phyloP scores from a whole-genome alignment of 2,888 invertebrate genomes.

The Leptothorax acervorum region DNA sequence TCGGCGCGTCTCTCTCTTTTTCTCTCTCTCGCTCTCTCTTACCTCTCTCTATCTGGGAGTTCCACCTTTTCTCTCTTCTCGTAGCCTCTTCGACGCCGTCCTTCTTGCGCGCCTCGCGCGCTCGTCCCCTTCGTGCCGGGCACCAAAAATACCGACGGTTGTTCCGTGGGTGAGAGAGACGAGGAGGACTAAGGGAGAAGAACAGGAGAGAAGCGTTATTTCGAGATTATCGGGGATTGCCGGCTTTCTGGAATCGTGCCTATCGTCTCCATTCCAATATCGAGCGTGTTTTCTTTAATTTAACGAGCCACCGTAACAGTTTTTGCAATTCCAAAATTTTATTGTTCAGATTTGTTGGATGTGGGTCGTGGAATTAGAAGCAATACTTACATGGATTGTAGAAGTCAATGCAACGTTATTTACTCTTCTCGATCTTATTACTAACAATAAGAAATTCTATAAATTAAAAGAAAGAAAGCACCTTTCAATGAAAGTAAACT shows the following conservation, averaged over 20 bases:
- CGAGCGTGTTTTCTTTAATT: slow-evolving; percentile 48
- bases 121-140: slow-evolving; percentile 66
- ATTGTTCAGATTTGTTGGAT: background rate
- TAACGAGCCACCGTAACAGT: background rate
- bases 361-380: background rate
- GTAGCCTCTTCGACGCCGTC: slow-evolving; percentile 24
- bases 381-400: background rate
- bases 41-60: slow-evolving; percentile 48
- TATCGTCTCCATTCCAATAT: slow-evolving; percentile 72
- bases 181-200: slow-evolving; percentile 44
- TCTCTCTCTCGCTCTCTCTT: slow-evolving; percentile 25
- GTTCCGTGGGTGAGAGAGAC: slow-evolving; percentile 60
- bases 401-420: background rate
- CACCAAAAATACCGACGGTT: slow-evolving; percentile 80
- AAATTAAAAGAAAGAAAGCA: background rate
- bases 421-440: background rate
- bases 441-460: background rate
- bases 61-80: slow-evolving; percentile 27
- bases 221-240: slow-evolving; percentile 82
- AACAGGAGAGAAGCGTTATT: slow-evolving; percentile 77
- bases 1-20: slow-evolving; percentile 49
- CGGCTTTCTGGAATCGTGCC: slow-evolving; percentile 81
- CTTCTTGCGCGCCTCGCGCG: slow-evolving; percentile 55
- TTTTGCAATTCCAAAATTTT: slow-evolving; percentile 19
- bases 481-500: background rate